Percentiles rank a stretch among this genome's conserved stretches.
phyloP scores from a whole-genome alignment of 2,113 vertebrate genomes.

The Brevimyrus niger region DNA sequence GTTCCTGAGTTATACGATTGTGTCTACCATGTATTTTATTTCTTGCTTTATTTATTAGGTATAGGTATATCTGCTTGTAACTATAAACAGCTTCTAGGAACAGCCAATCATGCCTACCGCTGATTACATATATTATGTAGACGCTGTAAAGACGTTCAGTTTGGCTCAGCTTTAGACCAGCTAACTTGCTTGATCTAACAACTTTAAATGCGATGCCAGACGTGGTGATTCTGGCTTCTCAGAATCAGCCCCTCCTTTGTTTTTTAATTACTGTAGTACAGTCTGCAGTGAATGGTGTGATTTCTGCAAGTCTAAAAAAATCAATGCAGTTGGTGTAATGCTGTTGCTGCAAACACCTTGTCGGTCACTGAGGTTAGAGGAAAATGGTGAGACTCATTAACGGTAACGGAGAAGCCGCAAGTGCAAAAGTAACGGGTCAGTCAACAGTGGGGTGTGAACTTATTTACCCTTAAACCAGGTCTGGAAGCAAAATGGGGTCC shows the following conservation, averaged over 20 bases:
- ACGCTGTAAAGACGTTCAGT: neutral
- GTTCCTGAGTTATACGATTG: neutral
- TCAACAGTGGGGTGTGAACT: neutral
- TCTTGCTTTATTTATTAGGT: neutral
- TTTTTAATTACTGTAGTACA: neutral
- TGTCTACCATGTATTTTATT: neutral
- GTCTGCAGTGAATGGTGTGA: neutral
- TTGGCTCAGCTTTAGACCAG: neutral
- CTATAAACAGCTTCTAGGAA: neutral
- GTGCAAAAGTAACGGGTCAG: neutral
- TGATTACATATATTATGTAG: neutral
- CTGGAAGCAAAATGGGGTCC: neutral
- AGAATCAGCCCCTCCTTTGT: neutral
- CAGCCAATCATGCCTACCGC: neutral
- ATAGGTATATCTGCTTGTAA: neutral
- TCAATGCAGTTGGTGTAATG: neutral
- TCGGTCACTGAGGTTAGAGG: neutral
- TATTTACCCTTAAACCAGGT: neutral
- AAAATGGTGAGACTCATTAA: neutral
- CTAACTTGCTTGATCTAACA: neutral
- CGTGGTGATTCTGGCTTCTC: neutral
- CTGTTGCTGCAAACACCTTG: neutral
- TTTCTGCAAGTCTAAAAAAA: neutral
- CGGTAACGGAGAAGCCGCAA: neutral
- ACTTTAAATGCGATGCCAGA: neutral